Percentiles rank a stretch among this genome's conserved stretches.
phyloP scores from a whole-genome alignment of 37 sponge, comb jelly and placozoan genomes.

The Cladorhizidae sp. region DNA sequence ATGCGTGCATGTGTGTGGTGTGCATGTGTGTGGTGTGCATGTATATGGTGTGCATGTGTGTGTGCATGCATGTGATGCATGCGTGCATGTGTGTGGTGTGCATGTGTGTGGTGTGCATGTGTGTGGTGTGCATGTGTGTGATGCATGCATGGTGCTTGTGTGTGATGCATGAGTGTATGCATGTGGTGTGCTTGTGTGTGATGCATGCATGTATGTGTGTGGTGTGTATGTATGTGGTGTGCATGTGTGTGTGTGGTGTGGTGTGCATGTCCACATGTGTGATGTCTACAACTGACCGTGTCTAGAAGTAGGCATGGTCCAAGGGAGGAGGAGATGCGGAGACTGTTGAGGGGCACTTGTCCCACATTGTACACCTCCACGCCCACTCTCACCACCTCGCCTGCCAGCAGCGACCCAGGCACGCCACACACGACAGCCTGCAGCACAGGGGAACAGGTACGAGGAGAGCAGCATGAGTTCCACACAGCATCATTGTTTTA shows the following conservation, averaged over 20 bases:
- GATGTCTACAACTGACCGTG: background rate
- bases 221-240: background rate
- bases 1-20: no score
- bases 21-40: no score
- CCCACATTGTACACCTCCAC: constrained; percentile 66
- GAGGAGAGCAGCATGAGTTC: no score
- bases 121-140: no score
- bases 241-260: background rate
- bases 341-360: constrained; percentile 48
- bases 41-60: no score
- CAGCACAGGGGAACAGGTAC: no score
- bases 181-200: background rate
- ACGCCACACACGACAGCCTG: constrained; percentile 23
- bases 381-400: constrained; percentile 49
- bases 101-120: no score
- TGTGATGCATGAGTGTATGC: background rate
- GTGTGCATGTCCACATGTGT: background rate
- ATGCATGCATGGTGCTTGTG: no score
- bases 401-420: constrained; percentile 37
- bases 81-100: no score
- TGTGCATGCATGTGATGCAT: no score
- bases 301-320: constrained; percentile 30
- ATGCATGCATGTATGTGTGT: background rate
- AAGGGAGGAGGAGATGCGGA: constrained; percentile 51
- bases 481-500: no score